Evolutionary conservation across 2,797 vertebrate genomes (phyloP), one percentile per base, ranked within the genome.

Genomic region (Sebastiscus albofasciatus): DNA sequence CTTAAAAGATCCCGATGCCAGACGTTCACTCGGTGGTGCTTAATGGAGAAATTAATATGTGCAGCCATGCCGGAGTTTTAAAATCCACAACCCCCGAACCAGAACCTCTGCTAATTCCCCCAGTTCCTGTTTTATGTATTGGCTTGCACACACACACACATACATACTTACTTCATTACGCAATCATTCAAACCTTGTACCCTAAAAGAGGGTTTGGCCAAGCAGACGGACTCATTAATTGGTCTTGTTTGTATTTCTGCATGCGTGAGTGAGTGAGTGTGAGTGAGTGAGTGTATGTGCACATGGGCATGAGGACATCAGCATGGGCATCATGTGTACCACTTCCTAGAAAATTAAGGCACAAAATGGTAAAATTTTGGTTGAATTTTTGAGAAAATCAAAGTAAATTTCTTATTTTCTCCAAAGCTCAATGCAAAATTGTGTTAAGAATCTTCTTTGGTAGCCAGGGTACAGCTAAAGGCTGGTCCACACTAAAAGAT

Each of bases 1-100:
- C 79, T 89, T 83, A 80, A 87, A 79, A 82, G 68, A 86, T 69
- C 78, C 16, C 8, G 11, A 59, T 65, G 39, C 55, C 39, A 78
- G 71, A 77, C n/a, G 22, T 62, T 77, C 56, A 59, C 64, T 77
- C 14, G 10, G 67, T 59, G 62, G 18, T 73, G 33, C 64, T 79
- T 78, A 81, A 82, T 80, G 71, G 68, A 67, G 75, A 80, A 79
- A 85, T 79, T 54, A 81, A 88, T 74, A 78, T 78, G 85, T 67
- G 75, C 66, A 72, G 60, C 62, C 68, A 71, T 49, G 72, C 76
- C 74, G 69, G 22, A 79, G 59, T 34, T 75, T 70, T 70, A 68
- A 79, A 60, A 64, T 76, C 60, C 33, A 13, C 46, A 77, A 67
- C 46, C 64, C 42, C 11, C 6, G 2, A 65, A 69, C 22, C 31